phyloP scores from a whole-genome alignment of 2,888 invertebrate species.

The Aphelenchoides bicaudatus region DNA sequence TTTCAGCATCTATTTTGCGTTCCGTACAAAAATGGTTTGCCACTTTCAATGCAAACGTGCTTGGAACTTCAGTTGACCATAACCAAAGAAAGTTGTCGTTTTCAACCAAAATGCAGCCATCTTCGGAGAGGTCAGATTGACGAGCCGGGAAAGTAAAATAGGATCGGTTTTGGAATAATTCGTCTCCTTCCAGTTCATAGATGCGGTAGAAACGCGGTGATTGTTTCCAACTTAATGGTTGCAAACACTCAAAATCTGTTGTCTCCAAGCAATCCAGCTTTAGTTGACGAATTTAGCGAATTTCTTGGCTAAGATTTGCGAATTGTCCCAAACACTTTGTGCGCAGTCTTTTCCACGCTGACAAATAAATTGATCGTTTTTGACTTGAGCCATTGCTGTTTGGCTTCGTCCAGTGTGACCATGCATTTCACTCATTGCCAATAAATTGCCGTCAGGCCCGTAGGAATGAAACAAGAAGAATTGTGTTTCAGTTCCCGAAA shows the following conservation, averaged over 20 bases:
- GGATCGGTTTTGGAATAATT: slow-evolving; percentile 27
- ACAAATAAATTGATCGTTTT: not conserved
- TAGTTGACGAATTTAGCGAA: not conserved
- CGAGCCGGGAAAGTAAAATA: slow-evolving; percentile 39
- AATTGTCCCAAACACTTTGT: not conserved
- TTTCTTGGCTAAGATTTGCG: not conserved
- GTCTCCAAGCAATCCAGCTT: not conserved
- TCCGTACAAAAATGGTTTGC: slow-evolving; percentile 37
- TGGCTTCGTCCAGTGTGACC: not conserved
- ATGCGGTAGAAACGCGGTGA: slow-evolving; percentile 41
- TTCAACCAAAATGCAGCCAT: slow-evolving; percentile 44
- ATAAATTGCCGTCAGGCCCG: not conserved
- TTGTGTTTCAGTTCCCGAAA: slow-evolving; percentile 11
- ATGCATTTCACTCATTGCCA: slow-evolving; percentile 12
- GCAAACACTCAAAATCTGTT: not conserved
- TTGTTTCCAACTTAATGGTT: not conserved
- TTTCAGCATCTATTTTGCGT: not conserved
- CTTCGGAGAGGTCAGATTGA: slow-evolving; percentile 36
- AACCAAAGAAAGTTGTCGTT: slow-evolving; percentile 46
- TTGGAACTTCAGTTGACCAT: slow-evolving; percentile 40
- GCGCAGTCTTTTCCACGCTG: slow-evolving; percentile 7
- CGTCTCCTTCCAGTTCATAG: slow-evolving; percentile 41
- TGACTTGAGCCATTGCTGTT: not conserved
- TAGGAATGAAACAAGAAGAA: slow-evolving; percentile 23
- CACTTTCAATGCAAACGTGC: slow-evolving; percentile 41